Conservation (phyloP, 2,888 invertebrate genomes). For the Automeris io region DNA sequence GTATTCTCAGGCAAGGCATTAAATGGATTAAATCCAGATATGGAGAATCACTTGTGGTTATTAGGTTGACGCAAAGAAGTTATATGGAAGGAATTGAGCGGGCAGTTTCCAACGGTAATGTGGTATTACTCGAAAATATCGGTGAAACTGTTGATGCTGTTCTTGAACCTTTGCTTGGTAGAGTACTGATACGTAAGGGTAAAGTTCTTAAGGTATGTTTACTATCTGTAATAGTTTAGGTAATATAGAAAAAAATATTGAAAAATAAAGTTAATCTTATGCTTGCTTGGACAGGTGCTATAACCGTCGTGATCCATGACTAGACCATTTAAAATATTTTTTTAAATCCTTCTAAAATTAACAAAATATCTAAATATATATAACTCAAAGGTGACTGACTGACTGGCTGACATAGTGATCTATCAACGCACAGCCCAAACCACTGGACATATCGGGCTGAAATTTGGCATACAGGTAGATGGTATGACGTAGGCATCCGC, state of each 20-base stretch:
- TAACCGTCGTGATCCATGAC: too few relatives aligned
- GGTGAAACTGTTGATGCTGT: slow-evolving; percentile 94
- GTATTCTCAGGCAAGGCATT: slow-evolving; percentile 84
- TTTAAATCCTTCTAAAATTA: too few relatives aligned
- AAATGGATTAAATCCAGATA: slow-evolving; percentile 97
- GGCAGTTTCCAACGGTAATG: slow-evolving; percentile 84
- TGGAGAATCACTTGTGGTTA: slow-evolving; percentile 82
- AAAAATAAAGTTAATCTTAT: not conserved
- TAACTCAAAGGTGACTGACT: too few relatives aligned
- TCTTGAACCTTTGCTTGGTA: slow-evolving; percentile 90
- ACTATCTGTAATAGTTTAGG: too few relatives aligned
- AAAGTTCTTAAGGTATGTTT: slow-evolving; percentile 76
- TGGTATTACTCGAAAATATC: slow-evolving; percentile 92
- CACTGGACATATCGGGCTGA: too few relatives aligned
- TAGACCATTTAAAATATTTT: too few relatives aligned
- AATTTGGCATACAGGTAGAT: too few relatives aligned
- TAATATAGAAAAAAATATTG: not conserved
- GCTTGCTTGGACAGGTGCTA: too few relatives aligned
- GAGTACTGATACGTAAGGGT: slow-evolving; percentile 93
- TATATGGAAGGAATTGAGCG: slow-evolving; percentile 90
- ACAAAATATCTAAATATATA: too few relatives aligned
- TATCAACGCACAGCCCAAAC: too few relatives aligned
- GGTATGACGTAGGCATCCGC: too few relatives aligned
- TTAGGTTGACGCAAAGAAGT: slow-evolving; percentile 87
- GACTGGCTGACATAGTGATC: too few relatives aligned